Evolutionary conservation across 2,113 vertebrate genomes (phyloP), one percentile per base, ranked within the genome.

Genomic region (Tenrec ecaudatus): DNA sequence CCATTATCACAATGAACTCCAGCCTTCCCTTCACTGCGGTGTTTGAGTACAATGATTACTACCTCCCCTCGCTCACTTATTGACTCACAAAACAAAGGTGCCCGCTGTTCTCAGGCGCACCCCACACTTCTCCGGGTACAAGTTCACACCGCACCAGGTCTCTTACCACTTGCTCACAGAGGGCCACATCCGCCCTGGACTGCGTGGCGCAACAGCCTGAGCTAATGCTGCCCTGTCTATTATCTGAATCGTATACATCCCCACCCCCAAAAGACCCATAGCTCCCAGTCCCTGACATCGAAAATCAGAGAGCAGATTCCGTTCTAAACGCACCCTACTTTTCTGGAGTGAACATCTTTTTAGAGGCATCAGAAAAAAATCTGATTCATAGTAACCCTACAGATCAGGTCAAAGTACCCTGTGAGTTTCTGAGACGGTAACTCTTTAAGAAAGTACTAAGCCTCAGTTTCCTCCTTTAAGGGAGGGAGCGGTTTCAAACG

Each of bases 241-340:
- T 2, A 0, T 31, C 11, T 15, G 12, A 53, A 14, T 47, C 31
- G 0, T 27, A 73, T 17, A 14, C 20, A 20, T 0, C 69, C 57
- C 73, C 43, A 69, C n/a, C 47, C 25, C 25, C 9, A 3, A 31
- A 79, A 4, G 31, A 4, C 25, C 69, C 7, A 3, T 2, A 43
- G 33, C 19, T 12, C 27, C 68, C 62, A 47, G 53, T n/a, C 43
- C 73, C 89, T 33, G 27, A 27, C 0, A 1, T 22, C 27, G 64
- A 86, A 58, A 82, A 89, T 47, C 79, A 31, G 40, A 73, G 7
- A 68, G 73, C 87, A 93, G 82, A 57, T 27, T 81, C 33, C 40
- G 57, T 4, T 62, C 57, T 69, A n/a, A 91, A 82, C 93, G 75
- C 16, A 64, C 4, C 73, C 77, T 60, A 7, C 47, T 93, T 71